A percentile compares a stretch with the other conserved stretches of the same genome.
Conservation (phyloP, 2,797 vertebrate species). For the Enteromius paludinosus region DNA sequence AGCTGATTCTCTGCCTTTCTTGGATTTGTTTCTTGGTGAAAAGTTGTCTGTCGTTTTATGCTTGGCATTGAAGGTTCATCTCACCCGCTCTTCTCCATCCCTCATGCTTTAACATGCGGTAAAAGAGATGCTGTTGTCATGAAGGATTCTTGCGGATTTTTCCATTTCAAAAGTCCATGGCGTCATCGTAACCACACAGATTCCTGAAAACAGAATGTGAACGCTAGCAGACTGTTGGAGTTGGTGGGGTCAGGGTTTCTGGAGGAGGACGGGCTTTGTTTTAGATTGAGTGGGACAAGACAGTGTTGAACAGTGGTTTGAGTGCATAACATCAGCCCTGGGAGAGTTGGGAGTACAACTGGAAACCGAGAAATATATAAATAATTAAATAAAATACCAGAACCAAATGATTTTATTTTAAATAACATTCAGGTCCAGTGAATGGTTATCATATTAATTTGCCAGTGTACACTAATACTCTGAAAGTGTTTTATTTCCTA, state of each 20-base stretch:
- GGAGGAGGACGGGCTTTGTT: slow-evolving; percentile 42
- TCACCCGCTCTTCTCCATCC: slow-evolving; percentile 47
- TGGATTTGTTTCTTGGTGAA: slow-evolving; percentile 41
- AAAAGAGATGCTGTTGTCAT: slow-evolving; percentile 52
- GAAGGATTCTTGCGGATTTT: slow-evolving; percentile 52
- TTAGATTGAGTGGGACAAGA: slow-evolving; percentile 36
- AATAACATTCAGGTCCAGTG: background rate
- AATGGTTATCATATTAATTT: background rate
- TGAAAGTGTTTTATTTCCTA: background rate
- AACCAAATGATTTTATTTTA: background rate
- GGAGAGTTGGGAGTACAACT: background rate
- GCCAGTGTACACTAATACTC: background rate
- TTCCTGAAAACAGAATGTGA: slow-evolving; percentile 47
- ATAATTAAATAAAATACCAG: background rate
- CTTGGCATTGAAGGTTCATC: slow-evolving; percentile 37
- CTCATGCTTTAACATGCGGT: slow-evolving; percentile 44
- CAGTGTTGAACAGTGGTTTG: slow-evolving; percentile 41
- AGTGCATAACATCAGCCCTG: slow-evolving; percentile 22
- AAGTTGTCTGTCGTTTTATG: slow-evolving; percentile 42
- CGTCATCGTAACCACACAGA: slow-evolving; percentile 54
- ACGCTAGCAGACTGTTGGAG: slow-evolving; percentile 25
- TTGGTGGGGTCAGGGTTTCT: slow-evolving; percentile 33
- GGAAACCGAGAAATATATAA: background rate
- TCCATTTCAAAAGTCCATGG: slow-evolving; percentile 45
- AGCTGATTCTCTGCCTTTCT: slow-evolving; percentile 33